Base-by-base conservation (phyloP, 2,113 vertebrate genomes). In the Embiotoca jacksoni region DNA sequence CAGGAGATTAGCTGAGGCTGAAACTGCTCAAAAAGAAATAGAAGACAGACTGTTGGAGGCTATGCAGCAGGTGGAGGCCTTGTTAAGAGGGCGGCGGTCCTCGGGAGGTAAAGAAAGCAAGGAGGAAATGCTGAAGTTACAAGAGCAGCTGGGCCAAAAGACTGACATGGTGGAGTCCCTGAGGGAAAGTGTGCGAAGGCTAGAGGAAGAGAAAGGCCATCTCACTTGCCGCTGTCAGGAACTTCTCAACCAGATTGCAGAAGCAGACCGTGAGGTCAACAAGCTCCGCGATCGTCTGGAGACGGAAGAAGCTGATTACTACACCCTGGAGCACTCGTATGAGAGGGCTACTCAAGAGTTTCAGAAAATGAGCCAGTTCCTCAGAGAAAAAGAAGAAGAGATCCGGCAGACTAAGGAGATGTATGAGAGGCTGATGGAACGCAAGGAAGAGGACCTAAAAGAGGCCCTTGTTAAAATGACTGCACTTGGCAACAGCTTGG, bases 391-490 rank as follows among this genome's bases (percentile, higher is more conserved):
- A 69, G 97, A 98, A 31, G 95, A 97, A 2, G 97, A 99, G 85
- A 93, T 99, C 67, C 93, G 88, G 60, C 94, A 94, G 0, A 95
- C 97, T 3, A 97, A 95, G 82, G 96, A 96, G 65, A 90, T 92
- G 85, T 97, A 99, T 3, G 92, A 96, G 82, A 95, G 94, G 70
- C 92, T 96, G 50, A 92, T 98, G 64, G 93, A 93, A 52, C 95
- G 95, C 81, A 98, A 97, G 55, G 96, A 98, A 46, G 93, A 95
- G 62, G 96, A 97, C 75, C 93, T 98, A 75, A 96, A 92, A 41
- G 96, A 99, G 83, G 96, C 96, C 41, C 93, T 97, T 69, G 90
- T 97, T 81, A 98, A 97, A 92, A 96, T 97, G 94, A 92, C 94
- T 30, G 95, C 94, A 53, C 89, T 97, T 62, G 97, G 96, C 61